Percentiles rank a stretch among this genome's conserved stretches.
phyloP scores from a whole-genome alignment of 2,888 invertebrate species.

The Fragum sueziense region DNA sequence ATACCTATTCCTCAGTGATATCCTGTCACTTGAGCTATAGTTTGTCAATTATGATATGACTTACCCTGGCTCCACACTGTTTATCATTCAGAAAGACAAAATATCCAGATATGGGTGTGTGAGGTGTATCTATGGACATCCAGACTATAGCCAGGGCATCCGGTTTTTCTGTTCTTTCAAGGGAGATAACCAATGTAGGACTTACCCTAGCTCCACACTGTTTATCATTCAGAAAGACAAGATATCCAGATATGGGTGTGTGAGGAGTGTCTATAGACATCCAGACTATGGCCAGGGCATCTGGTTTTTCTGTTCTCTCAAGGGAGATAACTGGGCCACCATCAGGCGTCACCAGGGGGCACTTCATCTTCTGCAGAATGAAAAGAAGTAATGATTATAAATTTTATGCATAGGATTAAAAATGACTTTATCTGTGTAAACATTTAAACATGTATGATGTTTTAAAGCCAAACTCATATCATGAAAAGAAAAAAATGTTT shows the following conservation, averaged over 20 bases:
- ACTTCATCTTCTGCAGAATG: constrained; percentile 72
- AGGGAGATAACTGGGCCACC: constrained; percentile 82
- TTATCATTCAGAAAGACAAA: constrained; percentile 80
- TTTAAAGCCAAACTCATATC: no score
- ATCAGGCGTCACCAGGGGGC: constrained; percentile 73
- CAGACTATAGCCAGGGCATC: constrained; percentile 80
- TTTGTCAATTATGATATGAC: no score
- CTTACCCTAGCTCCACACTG: constrained; percentile 80
- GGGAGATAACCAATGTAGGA: constrained; percentile 79
- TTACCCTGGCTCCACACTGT: constrained; percentile 80
- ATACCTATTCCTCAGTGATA: no score
- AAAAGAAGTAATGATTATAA: no score
- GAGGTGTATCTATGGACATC: constrained; percentile 78
- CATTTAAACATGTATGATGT: no score
- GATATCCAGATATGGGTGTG: constrained; percentile 78
- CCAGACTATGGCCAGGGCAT: constrained; percentile 81
- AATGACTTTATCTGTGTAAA: no score
- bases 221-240: constrained; percentile 80
- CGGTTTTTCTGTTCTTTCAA: constrained; percentile 75
- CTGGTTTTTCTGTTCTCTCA: constrained; percentile 74
- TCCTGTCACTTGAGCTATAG: not conserved
- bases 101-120: constrained; percentile 79
- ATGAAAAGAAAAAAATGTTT: no score
- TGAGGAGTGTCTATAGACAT: constrained; percentile 77
- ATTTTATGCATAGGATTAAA: no score